Percentiles rank a stretch among this genome's conserved stretches.
Conservation (phyloP, 1,140 invertebrate species). For the Andricus grossulariae region DNA sequence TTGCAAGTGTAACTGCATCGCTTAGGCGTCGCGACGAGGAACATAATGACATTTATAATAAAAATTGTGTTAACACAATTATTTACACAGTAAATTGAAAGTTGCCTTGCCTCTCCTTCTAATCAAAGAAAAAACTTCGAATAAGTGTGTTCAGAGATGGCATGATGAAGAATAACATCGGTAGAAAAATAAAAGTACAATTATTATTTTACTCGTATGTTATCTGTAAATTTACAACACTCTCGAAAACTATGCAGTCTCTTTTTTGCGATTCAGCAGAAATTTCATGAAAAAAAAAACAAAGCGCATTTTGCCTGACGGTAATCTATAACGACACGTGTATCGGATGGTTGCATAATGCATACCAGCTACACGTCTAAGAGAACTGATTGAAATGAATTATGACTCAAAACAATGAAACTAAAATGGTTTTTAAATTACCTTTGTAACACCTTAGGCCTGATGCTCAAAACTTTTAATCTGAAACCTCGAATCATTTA, state of each 20-base stretch:
- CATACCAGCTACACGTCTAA: not conserved
- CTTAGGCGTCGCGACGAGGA: not conserved
- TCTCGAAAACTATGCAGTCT: not conserved
- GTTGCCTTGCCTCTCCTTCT: not conserved
- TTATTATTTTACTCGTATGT: not conserved
- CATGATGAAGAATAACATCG: not conserved
- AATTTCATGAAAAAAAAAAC: not conserved
- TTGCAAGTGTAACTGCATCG: not conserved
- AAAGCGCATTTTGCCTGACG: not conserved
- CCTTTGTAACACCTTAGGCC: no score
- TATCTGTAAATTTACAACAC: conserved; percentile 10
- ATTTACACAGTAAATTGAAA: conserved; percentile 24
- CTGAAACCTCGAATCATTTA: no score
- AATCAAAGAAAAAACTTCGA: not conserved
- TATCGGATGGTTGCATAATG: not conserved
- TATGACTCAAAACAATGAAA: not conserved
- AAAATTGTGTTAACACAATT: conserved; percentile 27
- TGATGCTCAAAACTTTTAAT: no score
- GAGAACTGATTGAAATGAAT: not conserved
- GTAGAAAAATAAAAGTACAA: not conserved
- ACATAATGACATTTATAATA: conserved; percentile 6
- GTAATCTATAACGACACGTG: conserved; percentile 1
- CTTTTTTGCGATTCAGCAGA: not conserved
- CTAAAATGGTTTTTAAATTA: no score
- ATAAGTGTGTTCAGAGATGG: not conserved